These are phyloP conservation scores for Periophthalmodon schlosseri DNA, from an alignment of 2,113 vertebrate species.

Conservation along the genomic window DNA sequence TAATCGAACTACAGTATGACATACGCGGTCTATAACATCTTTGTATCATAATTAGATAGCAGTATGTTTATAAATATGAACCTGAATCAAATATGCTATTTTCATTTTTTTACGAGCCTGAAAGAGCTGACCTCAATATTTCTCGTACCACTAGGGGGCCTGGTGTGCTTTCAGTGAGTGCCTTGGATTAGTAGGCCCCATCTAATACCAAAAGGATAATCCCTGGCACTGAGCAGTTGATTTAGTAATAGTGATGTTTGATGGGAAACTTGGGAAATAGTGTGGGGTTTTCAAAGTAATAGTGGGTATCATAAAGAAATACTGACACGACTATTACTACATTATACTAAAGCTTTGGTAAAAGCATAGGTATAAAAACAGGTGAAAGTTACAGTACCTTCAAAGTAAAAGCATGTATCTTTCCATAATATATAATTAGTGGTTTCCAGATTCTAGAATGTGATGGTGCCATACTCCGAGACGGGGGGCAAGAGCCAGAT, in stretches of 20 bases:
- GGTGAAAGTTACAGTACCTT: background rate
- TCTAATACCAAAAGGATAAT: background rate
- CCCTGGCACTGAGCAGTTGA: background rate
- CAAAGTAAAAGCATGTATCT: background rate
- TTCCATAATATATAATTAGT: too few relatives aligned
- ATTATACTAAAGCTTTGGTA: background rate
- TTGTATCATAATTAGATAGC: too few relatives aligned
- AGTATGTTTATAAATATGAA: background rate
- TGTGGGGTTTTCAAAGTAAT: background rate
- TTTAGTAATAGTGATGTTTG: background rate
- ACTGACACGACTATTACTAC: background rate
- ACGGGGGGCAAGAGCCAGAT: too few relatives aligned
- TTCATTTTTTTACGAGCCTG: background rate
- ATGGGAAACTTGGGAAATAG: background rate
- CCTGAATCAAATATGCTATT: background rate
- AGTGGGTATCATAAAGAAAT: background rate
- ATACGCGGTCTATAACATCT: too few relatives aligned
- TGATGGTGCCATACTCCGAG: too few relatives aligned
- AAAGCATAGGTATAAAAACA: background rate
- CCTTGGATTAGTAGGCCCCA: background rate
- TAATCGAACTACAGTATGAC: too few relatives aligned
- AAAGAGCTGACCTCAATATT: background rate
- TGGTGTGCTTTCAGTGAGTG: background rate
- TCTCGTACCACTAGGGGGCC: slow-evolving; percentile 42
- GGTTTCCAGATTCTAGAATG: too few relatives aligned